phyloP scores from a whole-genome alignment of 2,113 vertebrate species.

The Tichodroma muraria region DNA sequence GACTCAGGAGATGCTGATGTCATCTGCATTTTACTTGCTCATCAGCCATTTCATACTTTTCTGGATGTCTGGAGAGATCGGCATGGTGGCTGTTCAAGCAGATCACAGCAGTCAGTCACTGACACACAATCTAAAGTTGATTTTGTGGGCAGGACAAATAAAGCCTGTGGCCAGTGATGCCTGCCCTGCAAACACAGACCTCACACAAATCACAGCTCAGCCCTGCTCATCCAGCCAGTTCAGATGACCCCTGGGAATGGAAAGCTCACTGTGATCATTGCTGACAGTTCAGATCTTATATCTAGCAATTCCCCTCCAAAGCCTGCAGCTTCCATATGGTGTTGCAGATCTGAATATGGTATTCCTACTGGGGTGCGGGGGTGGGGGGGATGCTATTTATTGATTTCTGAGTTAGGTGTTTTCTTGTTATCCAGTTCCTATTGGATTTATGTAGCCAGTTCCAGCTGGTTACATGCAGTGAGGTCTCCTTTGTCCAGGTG shows the following conservation, averaged over 20 bases:
- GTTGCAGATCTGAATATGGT: not conserved
- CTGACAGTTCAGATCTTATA: not conserved
- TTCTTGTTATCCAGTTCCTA: not conserved
- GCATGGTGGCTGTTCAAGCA: not conserved
- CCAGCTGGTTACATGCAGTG: not conserved
- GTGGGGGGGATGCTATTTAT: not conserved
- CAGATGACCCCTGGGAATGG: not conserved
- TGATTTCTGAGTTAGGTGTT: not conserved
- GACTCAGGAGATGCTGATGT: not conserved
- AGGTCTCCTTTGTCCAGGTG: not conserved
- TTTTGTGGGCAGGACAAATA: not conserved
- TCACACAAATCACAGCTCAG: not conserved
- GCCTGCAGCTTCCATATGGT: not conserved
- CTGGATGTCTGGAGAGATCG: not conserved
- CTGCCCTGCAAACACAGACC: not conserved
- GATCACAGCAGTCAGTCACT: not conserved
- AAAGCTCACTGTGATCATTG: rapidly evolving
- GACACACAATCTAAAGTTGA: not conserved
- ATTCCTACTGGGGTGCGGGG: not conserved
- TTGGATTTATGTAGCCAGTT: not conserved
- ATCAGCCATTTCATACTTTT: not conserved
- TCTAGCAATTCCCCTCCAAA: not conserved
- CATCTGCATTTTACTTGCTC: not conserved
- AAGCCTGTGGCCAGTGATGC: not conserved
- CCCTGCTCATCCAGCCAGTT: not conserved